Evolutionary conservation across 2,113 vertebrate genomes (phyloP).

Genomic region (Aldabrachelys gigantea): DNA sequence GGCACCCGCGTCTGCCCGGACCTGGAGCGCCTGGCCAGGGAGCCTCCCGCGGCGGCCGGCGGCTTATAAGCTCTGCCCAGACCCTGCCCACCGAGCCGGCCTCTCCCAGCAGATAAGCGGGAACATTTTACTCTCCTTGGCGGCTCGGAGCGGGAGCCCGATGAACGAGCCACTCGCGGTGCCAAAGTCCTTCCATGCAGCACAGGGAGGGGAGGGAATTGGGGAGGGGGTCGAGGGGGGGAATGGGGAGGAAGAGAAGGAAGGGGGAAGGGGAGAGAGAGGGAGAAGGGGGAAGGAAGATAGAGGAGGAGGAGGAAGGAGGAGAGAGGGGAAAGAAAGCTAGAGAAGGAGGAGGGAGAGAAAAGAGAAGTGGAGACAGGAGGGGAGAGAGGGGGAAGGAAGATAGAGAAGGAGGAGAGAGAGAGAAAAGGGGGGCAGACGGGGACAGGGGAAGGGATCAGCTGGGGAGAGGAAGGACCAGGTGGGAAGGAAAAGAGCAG

Average conservation of each 20-base stretch:
- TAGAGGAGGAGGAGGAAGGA: background rate
- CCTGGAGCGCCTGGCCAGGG: background rate
- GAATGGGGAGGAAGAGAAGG: background rate
- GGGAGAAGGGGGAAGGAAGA: background rate
- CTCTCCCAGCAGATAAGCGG: conserved; percentile 36
- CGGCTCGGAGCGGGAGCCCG: background rate
- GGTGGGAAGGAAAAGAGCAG: no score
- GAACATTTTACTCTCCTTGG: background rate
- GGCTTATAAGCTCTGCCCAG: conserved; percentile 58
- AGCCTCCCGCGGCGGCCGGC: conserved; percentile 29
- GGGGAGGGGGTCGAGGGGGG: no score
- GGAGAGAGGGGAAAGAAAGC: no score
- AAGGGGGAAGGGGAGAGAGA: background rate
- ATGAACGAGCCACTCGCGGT: background rate
- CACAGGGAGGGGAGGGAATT: rapidly evolving
- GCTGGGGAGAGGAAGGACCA: background rate
- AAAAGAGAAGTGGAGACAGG: background rate
- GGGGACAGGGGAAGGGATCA: no score
- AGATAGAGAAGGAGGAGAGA: background rate
- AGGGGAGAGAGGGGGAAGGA: background rate
- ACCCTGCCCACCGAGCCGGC: conserved; percentile 71
- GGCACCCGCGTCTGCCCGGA: background rate
- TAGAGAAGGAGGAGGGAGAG: background rate
- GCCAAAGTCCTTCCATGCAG: conserved; percentile 12
- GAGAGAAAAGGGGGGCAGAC: background rate